Conservation (phyloP, 2,888 invertebrate genomes). For the Tenodera sinensis region DNA sequence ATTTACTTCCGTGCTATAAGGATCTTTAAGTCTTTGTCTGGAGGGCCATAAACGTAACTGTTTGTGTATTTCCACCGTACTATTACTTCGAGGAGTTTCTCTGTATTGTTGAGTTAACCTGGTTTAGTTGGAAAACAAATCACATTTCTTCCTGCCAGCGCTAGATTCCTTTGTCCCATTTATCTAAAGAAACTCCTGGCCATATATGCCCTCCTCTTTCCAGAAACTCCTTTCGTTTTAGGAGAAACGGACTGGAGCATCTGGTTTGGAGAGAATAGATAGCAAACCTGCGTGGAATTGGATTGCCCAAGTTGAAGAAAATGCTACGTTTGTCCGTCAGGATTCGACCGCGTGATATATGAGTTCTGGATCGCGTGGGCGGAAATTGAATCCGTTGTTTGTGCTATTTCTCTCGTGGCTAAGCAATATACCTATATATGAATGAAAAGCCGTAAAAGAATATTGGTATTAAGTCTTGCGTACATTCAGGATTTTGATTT, state of each 20-base stretch:
- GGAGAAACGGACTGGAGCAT: background rate
- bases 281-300: background rate
- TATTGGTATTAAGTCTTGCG: too few relatives aligned
- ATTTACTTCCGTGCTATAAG: too few relatives aligned
- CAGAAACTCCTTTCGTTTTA: background rate
- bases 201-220: background rate
- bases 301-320: background rate
- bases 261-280: background rate
- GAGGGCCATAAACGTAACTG: background rate
- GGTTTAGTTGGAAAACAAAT: background rate
- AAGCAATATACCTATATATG: background rate
- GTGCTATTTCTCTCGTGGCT: background rate
- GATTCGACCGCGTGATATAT: background rate
- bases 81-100: background rate
- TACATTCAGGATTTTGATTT: too few relatives aligned
- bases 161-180: background rate
- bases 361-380: background rate
- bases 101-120: background rate
- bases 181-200: background rate
- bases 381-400: background rate
- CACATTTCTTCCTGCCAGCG: background rate
- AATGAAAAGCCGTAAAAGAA: too few relatives aligned
- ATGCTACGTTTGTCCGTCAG: background rate
- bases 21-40: background rate
- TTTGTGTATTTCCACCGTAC: background rate